Base-by-base conservation (phyloP, 1,140 invertebrate species). In the Apis cerana region DNA sequence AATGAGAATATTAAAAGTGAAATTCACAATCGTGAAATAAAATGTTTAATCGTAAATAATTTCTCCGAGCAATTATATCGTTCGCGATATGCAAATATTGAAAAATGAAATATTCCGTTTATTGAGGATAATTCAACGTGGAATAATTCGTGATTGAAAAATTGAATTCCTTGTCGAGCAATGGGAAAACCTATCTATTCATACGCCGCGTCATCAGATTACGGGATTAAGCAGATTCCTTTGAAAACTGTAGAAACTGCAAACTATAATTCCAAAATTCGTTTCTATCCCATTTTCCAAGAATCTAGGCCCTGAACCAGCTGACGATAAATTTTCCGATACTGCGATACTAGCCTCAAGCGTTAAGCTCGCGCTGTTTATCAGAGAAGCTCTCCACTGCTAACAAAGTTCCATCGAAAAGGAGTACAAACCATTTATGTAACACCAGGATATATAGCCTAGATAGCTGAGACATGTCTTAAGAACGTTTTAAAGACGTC, bases 301-400 rank as follows among this genome's bases (percentile, higher is more conserved):
- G 23, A 43, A 43, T 43, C 33, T 43, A 43, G 33, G 33, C 21
- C 50, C 21, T 9, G n/a, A 33, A 74, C 59, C 58, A 54, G 27
- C 69, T 48, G 62, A n/a, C 59, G 62, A 74, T 74, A 80, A 80
- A 50, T 72, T 72, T 43, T 7, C 50, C 70, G 69, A 48, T 52
- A 62, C 58, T 43, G n/a, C 58, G 8, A 75, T 75, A 52, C 43
- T 58, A 58, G 33, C 43, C 76, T 11, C n/a, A 43, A 56, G 52
- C 78, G 43, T 64, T 62, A 54, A 64, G 27, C 69, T 43, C 9
- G 19, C 21, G 1, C 62, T 33, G n/a, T 43, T 33, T n/a, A n/a
- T 33, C 58, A 27, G 27, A 15, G 19, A 50, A 62, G 23, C 27
- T 62, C n/a, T 52, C 19, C 27, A 21, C 15, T 12, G 43, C 19